These are phyloP conservation scores for Catagonus wagneri DNA, from an alignment of 2,113 vertebrate genomes.

Conservation along the genomic window DNA sequence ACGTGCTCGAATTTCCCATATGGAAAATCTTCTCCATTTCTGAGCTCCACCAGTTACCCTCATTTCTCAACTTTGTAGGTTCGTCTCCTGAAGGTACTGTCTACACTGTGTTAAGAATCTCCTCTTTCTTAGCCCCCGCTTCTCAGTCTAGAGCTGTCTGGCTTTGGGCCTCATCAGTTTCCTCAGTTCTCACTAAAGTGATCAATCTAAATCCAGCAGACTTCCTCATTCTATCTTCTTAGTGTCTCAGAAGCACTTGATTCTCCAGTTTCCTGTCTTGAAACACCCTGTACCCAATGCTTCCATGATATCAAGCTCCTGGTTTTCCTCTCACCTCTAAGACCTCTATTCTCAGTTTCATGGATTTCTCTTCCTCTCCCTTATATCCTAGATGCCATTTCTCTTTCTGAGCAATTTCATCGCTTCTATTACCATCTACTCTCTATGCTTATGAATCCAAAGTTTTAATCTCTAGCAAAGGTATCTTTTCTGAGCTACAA, in stretches of 20 bases:
- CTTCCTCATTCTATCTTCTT: not conserved
- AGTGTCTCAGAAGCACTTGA: not conserved
- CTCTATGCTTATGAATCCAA: not conserved
- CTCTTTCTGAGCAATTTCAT: not conserved
- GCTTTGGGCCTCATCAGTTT: not conserved
- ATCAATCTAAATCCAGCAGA: not conserved
- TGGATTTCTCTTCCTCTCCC: not conserved
- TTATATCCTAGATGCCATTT: not conserved
- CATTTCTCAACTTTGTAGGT: not conserved
- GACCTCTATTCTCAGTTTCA: not conserved
- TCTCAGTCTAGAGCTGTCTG: not conserved
- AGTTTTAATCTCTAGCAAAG: not conserved
- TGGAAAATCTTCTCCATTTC: not conserved
- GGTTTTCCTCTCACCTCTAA: not conserved
- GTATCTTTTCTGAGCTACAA: not conserved
- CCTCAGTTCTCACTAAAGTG: not conserved
- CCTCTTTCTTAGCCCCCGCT: not conserved
- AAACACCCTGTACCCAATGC: not conserved
- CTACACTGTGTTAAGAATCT: not conserved
- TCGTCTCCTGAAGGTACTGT: not conserved
- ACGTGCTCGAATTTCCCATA: not conserved
- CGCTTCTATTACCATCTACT: not conserved
- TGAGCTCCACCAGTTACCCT: not conserved
- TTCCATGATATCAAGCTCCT: not conserved
- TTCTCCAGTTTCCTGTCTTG: not conserved